These are phyloP conservation scores for Anhinga anhinga DNA, from an alignment of 2,113 vertebrate species.

Conservation along the genomic window DNA sequence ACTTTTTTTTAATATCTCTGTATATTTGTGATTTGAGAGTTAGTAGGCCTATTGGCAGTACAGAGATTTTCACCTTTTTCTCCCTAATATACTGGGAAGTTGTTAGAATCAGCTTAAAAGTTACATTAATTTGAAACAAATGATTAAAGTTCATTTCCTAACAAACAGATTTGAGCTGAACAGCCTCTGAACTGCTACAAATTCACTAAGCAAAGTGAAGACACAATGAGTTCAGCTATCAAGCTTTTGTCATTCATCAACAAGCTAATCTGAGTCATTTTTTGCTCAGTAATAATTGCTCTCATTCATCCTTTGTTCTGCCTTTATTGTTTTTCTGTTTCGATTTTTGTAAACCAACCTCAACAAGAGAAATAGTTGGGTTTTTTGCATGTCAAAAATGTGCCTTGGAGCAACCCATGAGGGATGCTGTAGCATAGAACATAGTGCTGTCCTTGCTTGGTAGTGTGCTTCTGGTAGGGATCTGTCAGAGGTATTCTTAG, in stretches of 20 bases:
- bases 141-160: conserved; percentile 30
- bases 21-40: neutral
- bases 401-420: neutral
- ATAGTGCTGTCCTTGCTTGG: neutral
- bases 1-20: neutral
- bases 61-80: neutral
- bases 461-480: neutral
- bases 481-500: rapidly evolving
- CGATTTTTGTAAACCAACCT: neutral
- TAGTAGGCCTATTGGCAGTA: neutral
- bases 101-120: neutral
- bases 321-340: conserved; percentile 4
- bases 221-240: neutral
- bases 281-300: neutral
- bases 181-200: neutral
- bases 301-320: conserved; percentile 9
- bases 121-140: conserved; percentile 6
- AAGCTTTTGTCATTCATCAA: conserved; percentile 14
- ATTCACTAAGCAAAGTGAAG: neutral
- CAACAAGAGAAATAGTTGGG: neutral
- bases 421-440: neutral
- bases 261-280: neutral
- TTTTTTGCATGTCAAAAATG: neutral
- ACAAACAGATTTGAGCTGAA: neutral
- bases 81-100: neutral